These are phyloP conservation scores for Agapornis roseicollis DNA, from an alignment of 2,113 vertebrate genomes.

Conservation along the genomic window DNA sequence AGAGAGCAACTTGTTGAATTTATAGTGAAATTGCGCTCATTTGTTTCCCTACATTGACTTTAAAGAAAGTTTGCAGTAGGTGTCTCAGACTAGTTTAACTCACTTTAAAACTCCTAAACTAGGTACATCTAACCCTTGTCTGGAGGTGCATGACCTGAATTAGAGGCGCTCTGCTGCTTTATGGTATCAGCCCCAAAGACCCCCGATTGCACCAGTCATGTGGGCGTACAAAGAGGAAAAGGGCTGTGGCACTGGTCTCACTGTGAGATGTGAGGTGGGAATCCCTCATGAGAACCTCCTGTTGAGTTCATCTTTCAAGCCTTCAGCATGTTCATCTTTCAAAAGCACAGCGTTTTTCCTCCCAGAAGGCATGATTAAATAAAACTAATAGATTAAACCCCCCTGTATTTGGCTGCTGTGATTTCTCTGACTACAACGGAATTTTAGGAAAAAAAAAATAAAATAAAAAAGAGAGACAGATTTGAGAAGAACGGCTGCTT, in stretches of 20 bases:
- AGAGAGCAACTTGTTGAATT: neutral
- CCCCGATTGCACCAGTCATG: no score
- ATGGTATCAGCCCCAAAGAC: neutral
- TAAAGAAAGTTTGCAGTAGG: neutral
- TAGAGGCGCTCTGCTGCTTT: fast-evolving
- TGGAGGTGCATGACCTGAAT: neutral
- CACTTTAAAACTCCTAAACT: neutral
- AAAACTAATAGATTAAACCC: neutral
- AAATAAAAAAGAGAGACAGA: neutral
- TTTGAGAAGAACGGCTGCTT: neutral
- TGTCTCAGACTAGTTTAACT: neutral
- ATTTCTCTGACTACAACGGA: neutral
- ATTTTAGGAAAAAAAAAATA: neutral
- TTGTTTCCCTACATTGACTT: neutral
- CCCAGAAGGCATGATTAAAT: neutral
- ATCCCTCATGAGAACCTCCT: neutral
- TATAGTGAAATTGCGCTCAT: neutral
- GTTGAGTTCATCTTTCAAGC: neutral
- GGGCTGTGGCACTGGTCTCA: neutral
- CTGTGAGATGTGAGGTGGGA: neutral
- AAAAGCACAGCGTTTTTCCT: neutral
- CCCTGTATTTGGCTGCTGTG: neutral
- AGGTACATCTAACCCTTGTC: neutral
- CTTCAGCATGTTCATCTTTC: neutral
- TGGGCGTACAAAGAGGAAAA: neutral